Conservation (phyloP, 2,888 invertebrate genomes). For the Anodontia alba region DNA sequence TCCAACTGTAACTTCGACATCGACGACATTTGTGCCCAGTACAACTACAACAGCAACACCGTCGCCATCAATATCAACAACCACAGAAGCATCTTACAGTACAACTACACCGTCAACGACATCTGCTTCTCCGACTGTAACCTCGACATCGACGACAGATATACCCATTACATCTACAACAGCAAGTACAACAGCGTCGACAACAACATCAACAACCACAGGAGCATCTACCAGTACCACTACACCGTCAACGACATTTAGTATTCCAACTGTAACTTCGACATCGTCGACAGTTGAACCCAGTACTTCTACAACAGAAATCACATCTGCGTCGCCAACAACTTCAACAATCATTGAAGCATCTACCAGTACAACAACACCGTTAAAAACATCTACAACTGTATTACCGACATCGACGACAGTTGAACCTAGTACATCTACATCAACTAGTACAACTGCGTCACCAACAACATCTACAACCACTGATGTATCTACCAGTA, state of each 20-base stretch:
- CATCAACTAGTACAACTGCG: neutral
- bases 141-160: neutral
- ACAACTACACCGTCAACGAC: no score
- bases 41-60: no score
- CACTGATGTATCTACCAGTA: neutral
- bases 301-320: neutral
- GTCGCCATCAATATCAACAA: no score
- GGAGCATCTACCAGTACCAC: neutral
- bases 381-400: neutral
- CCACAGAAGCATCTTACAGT: no score
- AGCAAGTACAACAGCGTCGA: no score
- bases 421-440: neutral
- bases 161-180: no score
- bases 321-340: neutral
- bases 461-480: neutral
- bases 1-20: slow-evolving; percentile 13
- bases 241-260: no score
- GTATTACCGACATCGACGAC: neutral
- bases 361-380: neutral
- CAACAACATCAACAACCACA: no score
- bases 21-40: no score
- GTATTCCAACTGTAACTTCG: no score
- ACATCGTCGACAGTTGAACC: neutral
- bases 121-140: no score
- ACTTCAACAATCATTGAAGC: neutral